These are phyloP conservation scores for Psammodynastes pulverulentus DNA, from an alignment of 2,113 vertebrate genomes.

Conservation along the genomic window DNA sequence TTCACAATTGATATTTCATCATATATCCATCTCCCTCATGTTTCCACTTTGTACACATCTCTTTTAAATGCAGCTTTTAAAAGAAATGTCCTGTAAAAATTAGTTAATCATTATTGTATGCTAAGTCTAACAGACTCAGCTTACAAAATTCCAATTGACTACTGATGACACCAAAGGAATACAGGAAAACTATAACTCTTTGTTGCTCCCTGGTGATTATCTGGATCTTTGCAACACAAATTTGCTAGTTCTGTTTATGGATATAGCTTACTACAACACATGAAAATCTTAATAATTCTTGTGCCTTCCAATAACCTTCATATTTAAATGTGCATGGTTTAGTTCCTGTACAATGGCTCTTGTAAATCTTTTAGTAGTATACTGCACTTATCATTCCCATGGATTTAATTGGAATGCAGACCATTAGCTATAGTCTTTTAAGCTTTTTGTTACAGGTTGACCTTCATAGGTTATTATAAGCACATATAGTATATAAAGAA, in stretches of 20 bases:
- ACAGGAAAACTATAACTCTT: neutral
- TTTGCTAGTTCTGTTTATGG: neutral
- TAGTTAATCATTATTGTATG: neutral
- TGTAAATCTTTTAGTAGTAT: constrained; percentile 4
- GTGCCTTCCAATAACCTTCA: neutral
- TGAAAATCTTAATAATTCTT: neutral
- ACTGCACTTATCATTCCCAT: neutral
- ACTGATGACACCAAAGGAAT: neutral
- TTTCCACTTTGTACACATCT: neutral
- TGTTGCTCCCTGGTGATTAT: neutral
- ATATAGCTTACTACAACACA: accelerated
- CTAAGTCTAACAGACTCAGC: neutral
- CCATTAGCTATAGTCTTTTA: constrained; percentile 40
- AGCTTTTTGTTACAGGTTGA: constrained; percentile 28
- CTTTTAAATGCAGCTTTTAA: neutral
- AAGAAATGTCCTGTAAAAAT: neutral
- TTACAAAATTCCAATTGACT: neutral
- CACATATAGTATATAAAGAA: constrained; percentile 17
- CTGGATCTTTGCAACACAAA: neutral
- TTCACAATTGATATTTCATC: neutral
- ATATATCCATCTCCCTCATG: neutral
- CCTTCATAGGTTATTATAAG: constrained; percentile 44
- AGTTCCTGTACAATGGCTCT: neutral
- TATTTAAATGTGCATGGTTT: neutral
- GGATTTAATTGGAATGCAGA: constrained; percentile 5